Conservation (phyloP, 2,113 vertebrate species). For the Phainopepla nitens region DNA sequence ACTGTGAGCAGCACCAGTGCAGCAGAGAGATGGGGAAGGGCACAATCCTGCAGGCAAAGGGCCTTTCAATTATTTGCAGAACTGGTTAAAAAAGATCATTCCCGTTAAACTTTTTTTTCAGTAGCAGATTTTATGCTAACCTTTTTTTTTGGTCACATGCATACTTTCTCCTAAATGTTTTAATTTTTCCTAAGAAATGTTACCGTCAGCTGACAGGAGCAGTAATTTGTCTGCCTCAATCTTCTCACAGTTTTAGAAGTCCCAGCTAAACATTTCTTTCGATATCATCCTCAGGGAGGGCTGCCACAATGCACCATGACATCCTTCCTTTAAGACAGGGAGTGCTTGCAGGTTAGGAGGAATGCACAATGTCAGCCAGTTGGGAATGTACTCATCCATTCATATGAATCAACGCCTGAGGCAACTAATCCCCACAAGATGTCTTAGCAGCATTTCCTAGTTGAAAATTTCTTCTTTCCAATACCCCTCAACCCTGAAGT, state of each 20-base stretch:
- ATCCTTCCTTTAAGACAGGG: neutral
- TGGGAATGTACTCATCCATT: neutral
- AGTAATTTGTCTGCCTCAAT: neutral
- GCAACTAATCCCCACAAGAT: neutral
- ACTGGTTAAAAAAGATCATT: neutral
- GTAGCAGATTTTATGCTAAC: neutral
- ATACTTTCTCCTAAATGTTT: neutral
- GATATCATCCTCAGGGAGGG: neutral
- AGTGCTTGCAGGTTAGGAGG: neutral
- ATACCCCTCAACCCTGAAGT: accelerated
- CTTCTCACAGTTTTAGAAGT: neutral
- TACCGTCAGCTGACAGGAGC: neutral
- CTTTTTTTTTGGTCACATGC: neutral
- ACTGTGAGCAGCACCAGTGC: neutral
- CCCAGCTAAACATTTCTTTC: neutral
- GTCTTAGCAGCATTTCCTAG: neutral
- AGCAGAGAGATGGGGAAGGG: neutral
- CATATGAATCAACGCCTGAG: neutral
- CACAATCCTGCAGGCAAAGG: neutral
- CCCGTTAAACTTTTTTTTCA: neutral
- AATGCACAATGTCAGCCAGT: accelerated
- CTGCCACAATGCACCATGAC: neutral
- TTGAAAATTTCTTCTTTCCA: neutral
- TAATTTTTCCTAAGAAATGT: neutral
- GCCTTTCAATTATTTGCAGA: neutral